phyloP scores from a whole-genome alignment of 2,113 vertebrate species.

The Taxidea taxus region DNA sequence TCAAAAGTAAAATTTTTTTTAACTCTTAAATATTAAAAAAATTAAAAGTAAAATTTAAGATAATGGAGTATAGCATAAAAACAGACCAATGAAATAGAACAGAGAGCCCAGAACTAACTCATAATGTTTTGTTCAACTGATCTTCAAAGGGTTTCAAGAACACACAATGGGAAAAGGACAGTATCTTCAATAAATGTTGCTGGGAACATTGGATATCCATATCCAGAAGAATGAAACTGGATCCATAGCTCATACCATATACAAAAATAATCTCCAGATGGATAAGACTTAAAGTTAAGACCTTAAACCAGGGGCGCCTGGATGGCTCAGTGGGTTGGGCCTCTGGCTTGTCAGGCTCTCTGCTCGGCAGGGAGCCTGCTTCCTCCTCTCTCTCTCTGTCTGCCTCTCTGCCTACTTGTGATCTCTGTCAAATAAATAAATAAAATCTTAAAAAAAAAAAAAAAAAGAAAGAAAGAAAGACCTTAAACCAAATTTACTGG shows the following conservation, averaged over 20 bases:
- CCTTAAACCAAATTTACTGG: not conserved
- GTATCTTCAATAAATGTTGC: not conserved
- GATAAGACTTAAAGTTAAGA: not conserved
- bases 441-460: no score
- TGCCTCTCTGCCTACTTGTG: no score
- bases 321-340: no score
- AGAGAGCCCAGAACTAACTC: not conserved
- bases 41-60: no score
- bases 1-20: no score
- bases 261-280: not conserved
- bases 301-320: not conserved
- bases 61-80: not conserved
- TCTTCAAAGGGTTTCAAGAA: not conserved
- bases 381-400: no score
- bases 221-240: not conserved
- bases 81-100: not conserved
- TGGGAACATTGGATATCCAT: not conserved
- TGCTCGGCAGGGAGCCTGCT: no score
- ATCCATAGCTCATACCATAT: not conserved
- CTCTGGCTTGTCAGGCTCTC: no score
- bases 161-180: not conserved
- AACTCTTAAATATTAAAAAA: no score
- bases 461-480: no score
- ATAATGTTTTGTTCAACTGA: not conserved
- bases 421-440: no score